phyloP scores from a whole-genome alignment of 1,140 invertebrate species.

The Diprion similis region DNA sequence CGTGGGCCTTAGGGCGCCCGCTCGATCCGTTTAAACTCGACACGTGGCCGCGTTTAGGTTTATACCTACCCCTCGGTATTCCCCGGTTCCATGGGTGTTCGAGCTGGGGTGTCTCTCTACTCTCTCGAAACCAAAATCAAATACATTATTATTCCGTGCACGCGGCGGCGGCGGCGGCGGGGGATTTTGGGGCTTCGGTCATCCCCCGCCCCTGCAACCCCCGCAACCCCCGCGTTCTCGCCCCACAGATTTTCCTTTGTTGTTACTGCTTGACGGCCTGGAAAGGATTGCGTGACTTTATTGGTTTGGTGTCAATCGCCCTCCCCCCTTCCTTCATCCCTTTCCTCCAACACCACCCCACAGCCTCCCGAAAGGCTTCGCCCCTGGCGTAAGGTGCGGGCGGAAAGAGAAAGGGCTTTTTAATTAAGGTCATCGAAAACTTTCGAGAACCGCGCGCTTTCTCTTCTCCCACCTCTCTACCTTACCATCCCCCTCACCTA shows the following conservation, averaged over 20 bases:
- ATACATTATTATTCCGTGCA: constrained; percentile 2
- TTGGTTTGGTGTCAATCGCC: not conserved
- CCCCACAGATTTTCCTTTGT: not conserved
- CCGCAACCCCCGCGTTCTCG: no score
- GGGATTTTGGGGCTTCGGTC: not conserved
- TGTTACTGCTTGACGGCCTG: not conserved
- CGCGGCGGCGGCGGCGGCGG: not conserved
- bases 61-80: not conserved
- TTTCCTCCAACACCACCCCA: no score
- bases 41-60: not conserved
- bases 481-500: no score
- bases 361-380: no score
- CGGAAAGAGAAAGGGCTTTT: not conserved
- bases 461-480: no score
- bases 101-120: not conserved
- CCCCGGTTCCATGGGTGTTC: not conserved
- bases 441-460: no score
- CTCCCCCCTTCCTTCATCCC: not conserved
- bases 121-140: constrained; percentile 5
- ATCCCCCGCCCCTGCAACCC: not conserved
- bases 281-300: constrained; percentile 7
- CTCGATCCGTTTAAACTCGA: not conserved
- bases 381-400: no score
- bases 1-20: no score
- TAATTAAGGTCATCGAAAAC: not conserved